A percentile compares a stretch with the other conserved stretches of the same genome.
Conservation (phyloP, 2,797 vertebrate genomes). For the Squalus acanthias region DNA sequence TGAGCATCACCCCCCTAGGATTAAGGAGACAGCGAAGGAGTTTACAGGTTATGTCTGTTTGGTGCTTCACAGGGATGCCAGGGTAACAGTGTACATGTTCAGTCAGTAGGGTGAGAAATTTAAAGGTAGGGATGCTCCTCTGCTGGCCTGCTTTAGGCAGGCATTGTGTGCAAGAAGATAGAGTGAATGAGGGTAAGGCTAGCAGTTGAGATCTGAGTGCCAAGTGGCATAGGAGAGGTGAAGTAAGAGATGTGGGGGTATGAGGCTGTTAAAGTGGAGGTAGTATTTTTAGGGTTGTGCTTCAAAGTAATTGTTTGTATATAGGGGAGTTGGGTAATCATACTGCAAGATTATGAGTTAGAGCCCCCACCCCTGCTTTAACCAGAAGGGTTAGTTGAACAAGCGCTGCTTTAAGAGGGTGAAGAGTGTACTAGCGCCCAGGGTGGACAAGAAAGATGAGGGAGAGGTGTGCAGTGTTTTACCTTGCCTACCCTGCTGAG, state of each 20-base stretch:
- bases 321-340: neutral
- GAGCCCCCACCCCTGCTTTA: neutral
- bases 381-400: neutral
- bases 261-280: neutral
- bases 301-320: neutral
- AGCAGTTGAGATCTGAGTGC: neutral
- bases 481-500: neutral
- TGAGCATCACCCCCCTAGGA: neutral
- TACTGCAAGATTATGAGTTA: neutral
- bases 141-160: no score
- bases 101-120: neutral
- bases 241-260: neutral
- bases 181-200: neutral
- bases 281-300: neutral
- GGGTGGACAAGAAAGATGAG: neutral
- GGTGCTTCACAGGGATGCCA: neutral
- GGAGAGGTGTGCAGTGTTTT: neutral
- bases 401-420: neutral
- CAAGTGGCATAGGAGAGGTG: neutral
- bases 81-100: neutral
- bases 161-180: neutral
- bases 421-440: neutral
- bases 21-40: neutral
- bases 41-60: neutral
- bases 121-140: neutral